These are phyloP conservation scores for Aethina tumida DNA, from an alignment of 1,140 invertebrate genomes.

Conservation along the genomic window DNA sequence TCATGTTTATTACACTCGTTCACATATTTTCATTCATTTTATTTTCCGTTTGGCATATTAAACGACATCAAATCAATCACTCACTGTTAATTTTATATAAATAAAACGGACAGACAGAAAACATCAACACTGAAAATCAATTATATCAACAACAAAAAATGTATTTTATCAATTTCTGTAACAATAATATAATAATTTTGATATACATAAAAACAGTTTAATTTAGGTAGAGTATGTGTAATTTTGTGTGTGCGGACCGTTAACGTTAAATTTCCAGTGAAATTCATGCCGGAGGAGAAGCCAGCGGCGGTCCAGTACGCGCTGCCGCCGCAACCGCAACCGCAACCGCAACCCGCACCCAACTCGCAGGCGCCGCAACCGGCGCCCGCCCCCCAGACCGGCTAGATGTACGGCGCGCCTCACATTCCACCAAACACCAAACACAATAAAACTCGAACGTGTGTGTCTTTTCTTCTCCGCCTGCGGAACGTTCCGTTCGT, in stretches of 20 bases:
- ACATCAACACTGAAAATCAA: neutral
- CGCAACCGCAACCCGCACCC: neutral
- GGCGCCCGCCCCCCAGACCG: constrained; percentile 5
- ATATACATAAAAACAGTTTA: no score
- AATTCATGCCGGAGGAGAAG: constrained; percentile 30
- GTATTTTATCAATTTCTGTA: neutral
- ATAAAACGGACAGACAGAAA: neutral
- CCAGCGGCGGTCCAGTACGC: constrained; percentile 3
- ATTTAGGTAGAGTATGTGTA: no score
- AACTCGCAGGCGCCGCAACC: constrained; percentile 2
- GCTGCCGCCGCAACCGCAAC: constrained; percentile 1
- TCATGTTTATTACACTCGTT: no score
- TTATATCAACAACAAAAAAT: neutral
- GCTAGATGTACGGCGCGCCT: neutral
- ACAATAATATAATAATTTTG: neutral
- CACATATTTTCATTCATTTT: no score
- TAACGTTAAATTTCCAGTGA: constrained; percentile 23
- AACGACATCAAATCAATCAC: no score
- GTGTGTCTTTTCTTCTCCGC: no score
- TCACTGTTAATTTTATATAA: constrained; percentile 2
- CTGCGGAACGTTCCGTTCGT: no score
- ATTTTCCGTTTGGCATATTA: no score
- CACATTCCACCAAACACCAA: no score
- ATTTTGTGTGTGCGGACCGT: no score
- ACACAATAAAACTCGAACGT: no score